A percentile compares a stretch with the other conserved stretches of the same genome.
phyloP scores from a whole-genome alignment of 2,113 vertebrate species.

The Scatophagus argus region DNA sequence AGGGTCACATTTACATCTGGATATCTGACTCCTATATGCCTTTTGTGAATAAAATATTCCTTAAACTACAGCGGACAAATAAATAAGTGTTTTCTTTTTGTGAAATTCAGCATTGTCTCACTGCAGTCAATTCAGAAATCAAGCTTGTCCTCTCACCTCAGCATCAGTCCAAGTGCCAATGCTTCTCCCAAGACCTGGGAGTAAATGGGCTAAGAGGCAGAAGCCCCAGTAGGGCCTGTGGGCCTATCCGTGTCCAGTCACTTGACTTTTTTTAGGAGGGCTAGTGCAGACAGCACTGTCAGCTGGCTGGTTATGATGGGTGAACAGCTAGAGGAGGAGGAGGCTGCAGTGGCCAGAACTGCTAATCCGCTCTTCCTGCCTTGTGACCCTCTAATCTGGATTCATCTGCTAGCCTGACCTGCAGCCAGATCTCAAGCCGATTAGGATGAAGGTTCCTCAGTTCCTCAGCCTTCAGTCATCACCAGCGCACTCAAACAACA shows the following conservation, averaged over 20 bases:
- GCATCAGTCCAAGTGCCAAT: not conserved
- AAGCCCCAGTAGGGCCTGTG: not conserved
- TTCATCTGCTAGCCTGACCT: slow-evolving; percentile 83
- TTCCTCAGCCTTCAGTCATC: slow-evolving; percentile 53
- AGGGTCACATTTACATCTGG: not conserved
- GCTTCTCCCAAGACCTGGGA: not conserved
- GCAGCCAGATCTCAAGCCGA: slow-evolving; percentile 86
- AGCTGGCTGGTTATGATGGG: slow-evolving; percentile 2
- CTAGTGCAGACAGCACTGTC: slow-evolving; percentile 33
- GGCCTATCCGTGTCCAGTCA: not conserved
- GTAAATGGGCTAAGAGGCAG: not conserved
- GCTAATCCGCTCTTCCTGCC: slow-evolving; percentile 88
- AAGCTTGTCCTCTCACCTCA: slow-evolving; percentile 1
- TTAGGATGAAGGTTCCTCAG: slow-evolving; percentile 81
- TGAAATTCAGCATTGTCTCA: not conserved
- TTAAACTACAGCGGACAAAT: not conserved
- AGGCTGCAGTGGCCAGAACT: slow-evolving; percentile 53
- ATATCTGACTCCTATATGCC: too few species aligned
- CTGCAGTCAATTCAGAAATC: too few species aligned
- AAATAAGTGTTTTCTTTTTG: not conserved
- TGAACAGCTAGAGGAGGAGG: slow-evolving; percentile 48
- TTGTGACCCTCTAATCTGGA: slow-evolving; percentile 90
- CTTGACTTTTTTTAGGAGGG: slow-evolving; percentile 25
- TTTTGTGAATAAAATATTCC: too few species aligned
- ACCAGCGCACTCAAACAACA: slow-evolving; percentile 41